Percentiles rank a stretch among this genome's conserved stretches.
phyloP scores from a whole-genome alignment of 2,797 vertebrate species.

The Malurus leucopterus region DNA sequence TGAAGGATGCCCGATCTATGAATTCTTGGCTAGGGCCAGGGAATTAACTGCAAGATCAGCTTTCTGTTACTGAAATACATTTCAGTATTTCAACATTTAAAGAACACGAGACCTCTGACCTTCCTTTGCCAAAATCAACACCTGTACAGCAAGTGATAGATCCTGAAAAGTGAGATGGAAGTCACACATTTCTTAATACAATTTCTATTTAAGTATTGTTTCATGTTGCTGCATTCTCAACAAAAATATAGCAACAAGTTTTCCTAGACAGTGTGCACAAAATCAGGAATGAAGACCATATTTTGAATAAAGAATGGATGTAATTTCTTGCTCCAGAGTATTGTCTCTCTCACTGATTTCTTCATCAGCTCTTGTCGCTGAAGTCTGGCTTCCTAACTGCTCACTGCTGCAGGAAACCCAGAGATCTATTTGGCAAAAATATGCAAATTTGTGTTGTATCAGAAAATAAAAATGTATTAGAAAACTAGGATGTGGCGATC shows the following conservation, averaged over 20 bases:
- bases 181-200: neutral
- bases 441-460: neutral
- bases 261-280: neutral
- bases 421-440: neutral
- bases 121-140: neutral
- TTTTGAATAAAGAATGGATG: neutral
- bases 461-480: neutral
- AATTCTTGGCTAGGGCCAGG: neutral
- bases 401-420: neutral
- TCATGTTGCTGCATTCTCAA: neutral
- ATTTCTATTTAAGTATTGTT: neutral
- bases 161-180: neutral
- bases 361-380: neutral
- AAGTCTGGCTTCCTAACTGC: neutral
- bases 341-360: neutral
- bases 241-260: neutral
- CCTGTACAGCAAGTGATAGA: neutral
- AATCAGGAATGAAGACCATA: rapidly evolving
- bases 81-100: neutral
- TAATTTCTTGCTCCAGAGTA: neutral
- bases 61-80: neutral
- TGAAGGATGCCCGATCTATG: neutral
- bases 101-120: neutral
- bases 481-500: rapidly evolving
- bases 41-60: neutral